phyloP scores from a whole-genome alignment of 1,140 invertebrate genomes.

The Magallana ariakensis region DNA sequence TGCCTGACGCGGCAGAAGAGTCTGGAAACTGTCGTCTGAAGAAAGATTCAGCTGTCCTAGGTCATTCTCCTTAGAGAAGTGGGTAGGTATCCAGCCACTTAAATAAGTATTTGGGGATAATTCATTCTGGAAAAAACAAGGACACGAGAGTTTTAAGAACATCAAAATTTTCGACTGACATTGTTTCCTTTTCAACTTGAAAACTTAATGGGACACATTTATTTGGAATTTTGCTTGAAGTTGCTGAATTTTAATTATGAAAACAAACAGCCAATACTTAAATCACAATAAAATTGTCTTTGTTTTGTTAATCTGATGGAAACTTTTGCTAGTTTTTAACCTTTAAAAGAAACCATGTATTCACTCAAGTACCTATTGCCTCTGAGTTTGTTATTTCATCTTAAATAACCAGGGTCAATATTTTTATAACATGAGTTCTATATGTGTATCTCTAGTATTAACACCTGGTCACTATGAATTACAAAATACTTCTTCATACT shows the following conservation, averaged over 20 bases:
- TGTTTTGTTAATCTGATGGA: neutral
- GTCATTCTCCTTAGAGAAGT: conserved; percentile 43
- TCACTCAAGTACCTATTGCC: neutral
- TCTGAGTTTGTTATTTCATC: neutral
- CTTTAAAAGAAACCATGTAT: too few species aligned
- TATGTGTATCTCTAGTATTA: neutral
- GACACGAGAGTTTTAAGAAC: neutral
- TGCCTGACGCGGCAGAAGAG: conserved; percentile 26
- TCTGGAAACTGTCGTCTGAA: conserved; percentile 55
- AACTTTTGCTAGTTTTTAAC: neutral
- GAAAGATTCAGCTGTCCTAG: neutral
- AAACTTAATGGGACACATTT: too few species aligned
- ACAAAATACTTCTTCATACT: neutral
- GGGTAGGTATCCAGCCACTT: conserved; percentile 47
- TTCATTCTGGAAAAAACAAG: conserved; percentile 43
- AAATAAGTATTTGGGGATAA: conserved; percentile 51
- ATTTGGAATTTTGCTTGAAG: too few species aligned
- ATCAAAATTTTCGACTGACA: too few species aligned
- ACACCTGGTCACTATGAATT: conserved; percentile 7
- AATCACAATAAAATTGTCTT: neutral
- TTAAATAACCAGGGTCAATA: conserved; percentile 21
- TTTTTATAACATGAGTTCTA: neutral
- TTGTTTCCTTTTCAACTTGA: too few species aligned
- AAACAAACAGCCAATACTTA: neutral
- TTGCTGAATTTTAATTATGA: too few species aligned